Percentiles rank a stretch among this genome's conserved stretches.
Conservation (phyloP, 2,888 invertebrate genomes). For the Deilephila elpenor region DNA sequence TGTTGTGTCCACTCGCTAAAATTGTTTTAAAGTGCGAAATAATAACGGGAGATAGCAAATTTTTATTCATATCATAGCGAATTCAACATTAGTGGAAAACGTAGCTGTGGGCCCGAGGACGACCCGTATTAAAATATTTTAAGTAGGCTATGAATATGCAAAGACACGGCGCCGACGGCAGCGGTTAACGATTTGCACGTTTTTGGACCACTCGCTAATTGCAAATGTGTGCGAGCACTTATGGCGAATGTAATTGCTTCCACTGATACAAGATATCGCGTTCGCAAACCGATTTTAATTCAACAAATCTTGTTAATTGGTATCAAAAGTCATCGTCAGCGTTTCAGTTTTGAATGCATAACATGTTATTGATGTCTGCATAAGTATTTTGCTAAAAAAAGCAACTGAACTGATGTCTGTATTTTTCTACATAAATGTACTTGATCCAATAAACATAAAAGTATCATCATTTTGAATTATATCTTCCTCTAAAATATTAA, state of each 20-base stretch:
- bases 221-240: conserved; percentile 83
- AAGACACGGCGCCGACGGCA: conserved; percentile 78
- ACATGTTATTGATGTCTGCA: not conserved
- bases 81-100: conserved; percentile 78
- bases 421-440: too few species aligned
- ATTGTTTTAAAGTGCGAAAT: conserved; percentile 1
- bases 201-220: conserved; percentile 83
- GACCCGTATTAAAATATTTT: conserved; percentile 83
- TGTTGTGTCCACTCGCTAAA: not conserved
- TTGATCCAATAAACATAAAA: too few species aligned
- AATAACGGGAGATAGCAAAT: conserved; percentile 31
- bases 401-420: too few species aligned
- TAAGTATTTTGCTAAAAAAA: not conserved
- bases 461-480: too few species aligned
- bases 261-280: conserved; percentile 70
- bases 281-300: conserved; percentile 61
- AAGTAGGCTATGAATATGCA: conserved; percentile 84
- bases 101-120: conserved; percentile 69
- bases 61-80: conserved; percentile 66
- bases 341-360: not conserved
- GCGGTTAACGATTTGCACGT: conserved; percentile 83
- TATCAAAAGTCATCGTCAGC: not conserved
- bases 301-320: conserved; percentile 15
- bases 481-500: too few species aligned
- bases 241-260: conserved; percentile 82